Base-by-base conservation (phyloP, 2,797 vertebrate species). In the Onychomys leucogaster region DNA sequence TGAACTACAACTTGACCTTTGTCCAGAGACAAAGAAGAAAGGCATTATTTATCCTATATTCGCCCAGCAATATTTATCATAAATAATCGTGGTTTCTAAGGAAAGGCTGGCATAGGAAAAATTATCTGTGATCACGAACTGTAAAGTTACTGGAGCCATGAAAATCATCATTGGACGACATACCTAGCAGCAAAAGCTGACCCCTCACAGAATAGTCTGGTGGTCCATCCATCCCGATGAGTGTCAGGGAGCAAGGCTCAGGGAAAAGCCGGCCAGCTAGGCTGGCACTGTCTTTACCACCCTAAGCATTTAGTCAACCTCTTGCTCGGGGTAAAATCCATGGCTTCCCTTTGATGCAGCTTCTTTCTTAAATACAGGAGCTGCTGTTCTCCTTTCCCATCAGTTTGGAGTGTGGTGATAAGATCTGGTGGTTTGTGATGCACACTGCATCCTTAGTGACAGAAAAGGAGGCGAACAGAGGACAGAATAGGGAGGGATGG, bases 31-130 rank as follows among this genome's bases (percentile, higher is more conserved):
- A 55, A 92, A 91, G 80, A 93, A 43, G 29, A 52, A 94, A 89
- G 88, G 37, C 21, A 49, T 82, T 84, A 85, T 85, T 97, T 77
- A 92, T 80, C 43, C 80, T 94, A 87, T 65, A 89, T 93, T 96
- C 80, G 37, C 52, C 52, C 91, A 41, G 52, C 7, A 80, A 43
- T 84, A 59, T 89, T 95, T 84, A 94, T 41, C 86, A 90, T 59
- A 67, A 95, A 90, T 91, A 57, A 96, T 90, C 86, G 55, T 94
- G 81, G 71, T 93, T 96, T 97, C 96, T 88, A 71, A 95, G 92
- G 95, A 95, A 93, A 96, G 71, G n/a, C 29, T 97, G 92, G 85
- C 71, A 4, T 11, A 88, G 71, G 63, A 90, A 88, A 93, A 94
- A 85, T 61, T 92, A 65, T 93, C 69, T 93, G 88, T 55, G 57